phyloP scores from a whole-genome alignment of 2,888 invertebrate species.

The Diachrysia chrysitis region DNA sequence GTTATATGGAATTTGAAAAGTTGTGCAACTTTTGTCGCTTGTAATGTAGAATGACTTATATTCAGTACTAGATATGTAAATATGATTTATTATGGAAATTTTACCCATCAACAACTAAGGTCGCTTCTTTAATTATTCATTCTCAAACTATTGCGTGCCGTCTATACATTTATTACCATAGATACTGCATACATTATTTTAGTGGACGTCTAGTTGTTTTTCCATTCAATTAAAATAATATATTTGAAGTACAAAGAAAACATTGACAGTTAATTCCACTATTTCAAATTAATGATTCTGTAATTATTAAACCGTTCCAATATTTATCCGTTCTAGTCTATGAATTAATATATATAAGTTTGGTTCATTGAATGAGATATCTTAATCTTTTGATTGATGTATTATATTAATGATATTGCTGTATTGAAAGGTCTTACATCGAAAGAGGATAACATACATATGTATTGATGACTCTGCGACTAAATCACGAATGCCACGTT shows the following conservation, averaged over 20 bases:
- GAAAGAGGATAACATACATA: neutral
- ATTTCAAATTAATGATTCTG: neutral
- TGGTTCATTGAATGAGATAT: slow-evolving; percentile 16
- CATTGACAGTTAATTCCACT: neutral
- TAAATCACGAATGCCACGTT: too few relatives aligned
- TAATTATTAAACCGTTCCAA: neutral
- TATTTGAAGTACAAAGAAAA: neutral
- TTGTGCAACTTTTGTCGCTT: neutral
- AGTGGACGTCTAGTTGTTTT: neutral
- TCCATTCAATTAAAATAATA: neutral
- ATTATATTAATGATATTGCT: slow-evolving; percentile 13
- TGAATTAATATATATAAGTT: slow-evolving; percentile 25
- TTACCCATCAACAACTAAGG: slow-evolving; percentile 5
- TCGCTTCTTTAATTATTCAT: slow-evolving; percentile 16
- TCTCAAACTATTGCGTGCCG: slow-evolving; percentile 31
- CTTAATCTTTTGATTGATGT: slow-evolving; percentile 29
- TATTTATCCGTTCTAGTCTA: neutral
- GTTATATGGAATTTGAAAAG: neutral
- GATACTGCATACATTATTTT: neutral
- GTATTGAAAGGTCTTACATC: slow-evolving; percentile 14
- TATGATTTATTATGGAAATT: slow-evolving; percentile 5
- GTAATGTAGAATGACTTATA: neutral
- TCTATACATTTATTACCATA: slow-evolving; percentile 14
- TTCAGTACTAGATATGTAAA: neutral
- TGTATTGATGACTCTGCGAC: too few relatives aligned